Base-by-base conservation (phyloP, 2,113 vertebrate species). In the Tetrao urogallus region DNA sequence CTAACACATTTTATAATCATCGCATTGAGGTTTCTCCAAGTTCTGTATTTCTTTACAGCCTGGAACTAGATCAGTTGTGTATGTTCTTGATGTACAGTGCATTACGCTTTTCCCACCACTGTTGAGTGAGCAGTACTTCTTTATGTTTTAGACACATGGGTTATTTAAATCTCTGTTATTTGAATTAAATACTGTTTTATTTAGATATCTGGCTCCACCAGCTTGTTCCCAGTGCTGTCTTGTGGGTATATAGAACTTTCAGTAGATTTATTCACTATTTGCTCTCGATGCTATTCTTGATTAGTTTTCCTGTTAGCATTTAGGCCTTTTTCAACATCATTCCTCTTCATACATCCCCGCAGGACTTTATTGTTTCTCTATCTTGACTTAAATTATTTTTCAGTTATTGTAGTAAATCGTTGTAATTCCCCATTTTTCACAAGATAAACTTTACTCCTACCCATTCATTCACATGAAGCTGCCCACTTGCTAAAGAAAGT, bases 21-120 rank as follows among this genome's bases (percentile, higher is more conserved):
- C 67, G 8, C 34, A 36, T 67, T 65, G 64, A 91, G 58, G 22
- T 66, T 88, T 90, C 22, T 16, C 22, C 19, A 77, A 56, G 57
- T 77, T 67, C 38, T 1, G 1, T 32, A 66, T 87, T 36, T 80
- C 60, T 52, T 61, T 88, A 10, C 74, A 61, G 48, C 52, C 61
- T 96, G 92, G 65, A 93, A 86, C 38, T 83, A 25, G 60, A 81
- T 88, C 25, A 88, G 0, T 71, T 90, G 38, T 60, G 0, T 74
- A 25, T 70, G 18, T 78, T 89, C 50, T 64, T 96, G 81, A 92
- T 95, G 72, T 32, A 88, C 82, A 67, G 19, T 75, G 61, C 86
- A 86, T 76, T 54, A 66, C 6, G 8, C 14, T 70, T 82, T 54
- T 40, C 21, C 19, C 11, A 25, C 24, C 70, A 81, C 42, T 60